Evolutionary conservation across 2,113 vertebrate species (phyloP).

Genomic region (Tachysurus vachellii): DNA sequence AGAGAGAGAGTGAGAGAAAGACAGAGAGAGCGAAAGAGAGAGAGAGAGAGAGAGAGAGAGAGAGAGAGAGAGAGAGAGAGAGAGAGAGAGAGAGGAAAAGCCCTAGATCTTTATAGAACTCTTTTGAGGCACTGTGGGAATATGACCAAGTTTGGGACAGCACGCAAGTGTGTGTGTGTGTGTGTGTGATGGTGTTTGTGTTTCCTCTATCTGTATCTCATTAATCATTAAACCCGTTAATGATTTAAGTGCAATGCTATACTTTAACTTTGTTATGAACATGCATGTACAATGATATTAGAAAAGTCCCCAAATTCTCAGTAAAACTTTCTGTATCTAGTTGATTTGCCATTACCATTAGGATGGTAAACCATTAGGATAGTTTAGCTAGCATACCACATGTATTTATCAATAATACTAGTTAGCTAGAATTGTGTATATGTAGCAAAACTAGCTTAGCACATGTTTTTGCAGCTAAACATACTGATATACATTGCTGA

Average conservation of each 20-base stretch:
- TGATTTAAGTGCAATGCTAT: neutral
- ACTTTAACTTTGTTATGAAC: neutral
- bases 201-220: neutral
- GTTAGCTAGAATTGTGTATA: neutral
- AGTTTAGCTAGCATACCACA: neutral
- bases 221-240: neutral
- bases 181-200: conserved; percentile 25
- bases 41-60: neutral
- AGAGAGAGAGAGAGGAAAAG: conserved; percentile 22
- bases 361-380: neutral
- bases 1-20: neutral
- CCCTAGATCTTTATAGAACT: conserved; percentile 31
- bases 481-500: neutral
- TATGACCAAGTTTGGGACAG: conserved; percentile 19
- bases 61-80: neutral
- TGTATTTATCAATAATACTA: neutral
- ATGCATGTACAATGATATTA: neutral
- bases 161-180: conserved; percentile 37
- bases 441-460: neutral
- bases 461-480: neutral
- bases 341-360: neutral
- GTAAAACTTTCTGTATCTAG: neutral
- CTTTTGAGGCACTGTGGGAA: conserved; percentile 35
- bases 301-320: neutral
- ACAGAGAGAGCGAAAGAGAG: neutral